phyloP scores from a whole-genome alignment of 2,888 invertebrate genomes.

The Ormyrus thymus region DNA sequence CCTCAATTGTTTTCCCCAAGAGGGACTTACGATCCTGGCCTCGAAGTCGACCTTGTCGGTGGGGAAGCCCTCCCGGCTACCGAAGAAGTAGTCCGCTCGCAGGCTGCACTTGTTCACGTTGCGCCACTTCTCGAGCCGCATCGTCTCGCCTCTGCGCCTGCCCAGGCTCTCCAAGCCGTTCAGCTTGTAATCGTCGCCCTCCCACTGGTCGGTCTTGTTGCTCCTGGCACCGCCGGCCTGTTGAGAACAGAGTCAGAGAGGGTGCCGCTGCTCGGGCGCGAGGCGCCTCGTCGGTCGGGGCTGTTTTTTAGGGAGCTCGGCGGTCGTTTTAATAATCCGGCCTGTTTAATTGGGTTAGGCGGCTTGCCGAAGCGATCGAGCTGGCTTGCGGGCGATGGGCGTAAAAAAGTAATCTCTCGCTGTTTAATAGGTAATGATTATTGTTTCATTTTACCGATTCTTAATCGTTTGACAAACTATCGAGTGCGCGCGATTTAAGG shows the following conservation, averaged over 20 bases:
- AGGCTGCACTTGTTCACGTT: slow-evolving; percentile 57
- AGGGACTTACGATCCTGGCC: slow-evolving; percentile 50
- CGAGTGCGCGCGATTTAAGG: too few species aligned
- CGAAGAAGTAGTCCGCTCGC: slow-evolving; percentile 55
- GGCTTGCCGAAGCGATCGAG: too few species aligned
- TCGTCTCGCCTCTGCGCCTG: slow-evolving; percentile 41
- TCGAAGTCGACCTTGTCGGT: slow-evolving; percentile 47
- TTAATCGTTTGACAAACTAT: too few species aligned
- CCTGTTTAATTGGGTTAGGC: too few species aligned
- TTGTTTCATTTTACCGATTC: too few species aligned
- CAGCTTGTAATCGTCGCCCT: slow-evolving; percentile 52
- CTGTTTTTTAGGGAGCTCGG: background rate
- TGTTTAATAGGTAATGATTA: too few species aligned
- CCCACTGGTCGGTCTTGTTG: slow-evolving; percentile 18
- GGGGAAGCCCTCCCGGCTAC: slow-evolving; percentile 50
- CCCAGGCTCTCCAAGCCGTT: slow-evolving; percentile 52
- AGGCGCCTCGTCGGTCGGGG: background rate
- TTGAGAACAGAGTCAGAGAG: too few species aligned
- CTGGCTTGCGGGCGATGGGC: too few species aligned
- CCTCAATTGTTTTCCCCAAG: background rate
- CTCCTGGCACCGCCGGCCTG: background rate
- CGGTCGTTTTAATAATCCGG: too few species aligned
- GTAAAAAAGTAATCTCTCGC: too few species aligned
- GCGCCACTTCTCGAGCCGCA: slow-evolving; percentile 55
- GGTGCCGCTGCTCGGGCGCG: background rate